Evolutionary conservation across 2,888 invertebrate genomes (phyloP).

Genomic region (Stenchaetothrips biformis): DNA sequence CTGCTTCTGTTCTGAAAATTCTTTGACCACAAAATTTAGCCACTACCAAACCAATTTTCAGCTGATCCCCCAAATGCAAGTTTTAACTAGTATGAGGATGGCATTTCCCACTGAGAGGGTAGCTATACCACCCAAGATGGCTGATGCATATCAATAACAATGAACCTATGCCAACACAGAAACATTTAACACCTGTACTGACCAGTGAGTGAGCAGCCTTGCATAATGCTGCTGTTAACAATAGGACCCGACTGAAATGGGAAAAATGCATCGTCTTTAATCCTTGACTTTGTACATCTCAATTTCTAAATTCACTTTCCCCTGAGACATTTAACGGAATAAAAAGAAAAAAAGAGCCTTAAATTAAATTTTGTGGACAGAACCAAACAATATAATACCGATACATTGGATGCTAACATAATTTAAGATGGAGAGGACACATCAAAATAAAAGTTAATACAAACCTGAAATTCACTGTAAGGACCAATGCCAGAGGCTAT

Average conservation of each 20-base stretch:
- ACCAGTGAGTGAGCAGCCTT: neutral
- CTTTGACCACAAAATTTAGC: neutral
- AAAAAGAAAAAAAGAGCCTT: no score
- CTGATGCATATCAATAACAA: neutral
- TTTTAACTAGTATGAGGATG: neutral
- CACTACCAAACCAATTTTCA: neutral
- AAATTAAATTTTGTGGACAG: no score
- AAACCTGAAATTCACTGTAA: constrained; percentile 12
- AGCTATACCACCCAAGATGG: neutral
- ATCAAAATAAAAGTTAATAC: neutral
- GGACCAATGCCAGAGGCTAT: neutral
- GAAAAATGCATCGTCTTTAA: neutral
- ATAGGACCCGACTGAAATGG: neutral
- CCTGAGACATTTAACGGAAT: neutral
- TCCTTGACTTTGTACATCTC: neutral
- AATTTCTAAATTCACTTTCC: neutral
- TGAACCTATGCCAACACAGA: neutral
- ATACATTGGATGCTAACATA: neutral
- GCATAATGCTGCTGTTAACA: neutral
- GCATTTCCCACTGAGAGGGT: no score
- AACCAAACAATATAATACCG: neutral
- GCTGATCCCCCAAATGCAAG: neutral
- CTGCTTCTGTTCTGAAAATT: neutral
- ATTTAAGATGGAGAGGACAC: neutral
- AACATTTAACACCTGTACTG: neutral